Percentiles rank a stretch among this genome's conserved stretches.
These are phyloP conservation scores for Aplidium turbinatum DNA, from an alignment of 23 tunicate genomes.

Conservation along the genomic window DNA sequence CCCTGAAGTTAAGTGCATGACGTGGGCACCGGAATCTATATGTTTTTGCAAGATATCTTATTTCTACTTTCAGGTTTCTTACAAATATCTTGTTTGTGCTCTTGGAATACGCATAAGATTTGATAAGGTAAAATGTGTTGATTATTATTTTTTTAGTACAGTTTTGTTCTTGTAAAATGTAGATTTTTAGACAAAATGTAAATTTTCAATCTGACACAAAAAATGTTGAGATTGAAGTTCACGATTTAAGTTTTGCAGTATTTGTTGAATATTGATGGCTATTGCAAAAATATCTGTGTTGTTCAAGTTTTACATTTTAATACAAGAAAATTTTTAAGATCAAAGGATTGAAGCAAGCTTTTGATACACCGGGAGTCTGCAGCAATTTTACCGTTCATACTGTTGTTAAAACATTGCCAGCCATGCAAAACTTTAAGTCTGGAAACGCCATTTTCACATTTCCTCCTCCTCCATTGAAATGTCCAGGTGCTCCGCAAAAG, in stretches of 20 bases:
- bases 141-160: no score
- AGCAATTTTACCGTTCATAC: slow-evolving; percentile 81
- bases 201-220: no score
- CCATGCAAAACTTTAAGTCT: slow-evolving; percentile 71
- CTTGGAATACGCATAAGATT: slow-evolving; percentile 73
- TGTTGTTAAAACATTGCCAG: slow-evolving; percentile 65
- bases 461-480: slow-evolving; percentile 84
- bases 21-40: no score
- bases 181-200: no score
- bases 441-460: slow-evolving; percentile 98
- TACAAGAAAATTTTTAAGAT: slow-evolving; percentile 46
- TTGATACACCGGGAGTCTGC: slow-evolving; percentile 91
- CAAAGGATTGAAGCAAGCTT: slow-evolving; percentile 90
- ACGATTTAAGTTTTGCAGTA: no score
- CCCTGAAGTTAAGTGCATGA: no score
- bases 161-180: no score
- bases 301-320: no score
- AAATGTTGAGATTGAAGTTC: no score
- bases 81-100: slow-evolving; percentile 90
- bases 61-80: slow-evolving; percentile 56
- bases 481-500: slow-evolving; percentile 97
- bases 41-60: no score
- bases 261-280: no score
- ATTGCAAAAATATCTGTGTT: no score
- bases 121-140: slow-evolving; percentile 81